Evolutionary conservation across 2,113 vertebrate genomes (phyloP).

Genomic region (Baryphthengus martii): DNA sequence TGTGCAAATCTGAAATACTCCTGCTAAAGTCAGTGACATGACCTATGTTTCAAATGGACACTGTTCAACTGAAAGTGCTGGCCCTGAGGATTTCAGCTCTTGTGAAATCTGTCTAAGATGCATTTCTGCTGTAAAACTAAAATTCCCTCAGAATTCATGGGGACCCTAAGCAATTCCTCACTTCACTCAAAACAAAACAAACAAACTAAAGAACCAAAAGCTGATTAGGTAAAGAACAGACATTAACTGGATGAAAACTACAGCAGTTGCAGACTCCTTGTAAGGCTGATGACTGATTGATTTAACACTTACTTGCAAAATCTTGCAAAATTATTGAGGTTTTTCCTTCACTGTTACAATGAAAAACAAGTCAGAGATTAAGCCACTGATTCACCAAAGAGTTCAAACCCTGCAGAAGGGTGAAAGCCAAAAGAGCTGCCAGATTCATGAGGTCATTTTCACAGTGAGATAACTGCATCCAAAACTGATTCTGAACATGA

Average conservation of each 20-base stretch:
- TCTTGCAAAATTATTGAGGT: not conserved
- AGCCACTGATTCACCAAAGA: not conserved
- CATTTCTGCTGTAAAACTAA: not conserved
- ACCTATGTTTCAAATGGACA: not conserved
- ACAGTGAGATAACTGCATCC: not conserved
- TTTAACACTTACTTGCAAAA: not conserved
- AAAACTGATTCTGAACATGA: conserved; percentile 21
- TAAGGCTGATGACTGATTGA: not conserved
- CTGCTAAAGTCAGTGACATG: not conserved
- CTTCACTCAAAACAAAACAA: not conserved
- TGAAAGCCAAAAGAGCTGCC: conserved; percentile 10
- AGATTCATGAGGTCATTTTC: conserved; percentile 17
- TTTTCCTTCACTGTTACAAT: not conserved
- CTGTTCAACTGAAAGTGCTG: not conserved
- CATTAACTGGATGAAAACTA: not conserved
- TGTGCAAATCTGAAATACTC: not conserved
- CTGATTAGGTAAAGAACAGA: not conserved
- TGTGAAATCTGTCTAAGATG: not conserved
- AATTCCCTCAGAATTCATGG: not conserved
- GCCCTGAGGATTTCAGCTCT: not conserved
- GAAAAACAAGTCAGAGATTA: not conserved
- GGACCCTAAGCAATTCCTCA: not conserved
- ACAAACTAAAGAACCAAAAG: not conserved
- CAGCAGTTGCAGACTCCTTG: not conserved
- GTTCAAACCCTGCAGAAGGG: not conserved